A percentile compares a stretch with the other conserved stretches of the same genome.
These are phyloP conservation scores for Calonectris borealis DNA, from an alignment of 2,113 vertebrate genomes.

Conservation along the genomic window DNA sequence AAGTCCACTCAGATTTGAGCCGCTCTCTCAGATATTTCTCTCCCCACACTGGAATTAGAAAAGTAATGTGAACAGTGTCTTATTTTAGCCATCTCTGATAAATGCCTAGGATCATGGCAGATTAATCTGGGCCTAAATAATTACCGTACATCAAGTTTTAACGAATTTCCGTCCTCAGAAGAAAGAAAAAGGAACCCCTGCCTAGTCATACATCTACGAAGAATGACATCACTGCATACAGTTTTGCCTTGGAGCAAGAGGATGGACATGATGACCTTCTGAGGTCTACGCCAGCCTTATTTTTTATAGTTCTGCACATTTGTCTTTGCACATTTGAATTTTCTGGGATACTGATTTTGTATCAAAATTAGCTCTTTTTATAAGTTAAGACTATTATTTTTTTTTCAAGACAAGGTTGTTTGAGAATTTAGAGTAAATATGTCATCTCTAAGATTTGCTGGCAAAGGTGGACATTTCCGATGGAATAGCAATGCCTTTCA, in stretches of 20 bases:
- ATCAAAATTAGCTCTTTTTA: not conserved
- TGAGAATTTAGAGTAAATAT: not conserved
- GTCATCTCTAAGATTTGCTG: not conserved
- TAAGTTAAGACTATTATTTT: not conserved
- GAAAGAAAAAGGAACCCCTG: not conserved
- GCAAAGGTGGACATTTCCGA: not conserved
- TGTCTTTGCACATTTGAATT: not conserved
- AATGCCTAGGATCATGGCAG: not conserved
- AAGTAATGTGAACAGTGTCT: not conserved
- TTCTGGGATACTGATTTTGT: not conserved
- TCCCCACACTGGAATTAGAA: not conserved
- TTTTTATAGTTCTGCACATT: not conserved
- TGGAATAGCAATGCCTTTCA: not conserved
- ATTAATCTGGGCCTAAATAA: not conserved
- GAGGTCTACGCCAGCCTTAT: not conserved
- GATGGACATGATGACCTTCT: not conserved
- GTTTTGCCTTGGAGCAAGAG: not conserved
- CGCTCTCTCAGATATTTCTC: not conserved
- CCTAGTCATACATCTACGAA: not conserved
- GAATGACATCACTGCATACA: not conserved
- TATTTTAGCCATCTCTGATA: not conserved
- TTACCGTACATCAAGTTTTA: not conserved
- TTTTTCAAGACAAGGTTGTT: not conserved
- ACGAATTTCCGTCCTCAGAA: not conserved
- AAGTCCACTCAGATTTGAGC: not conserved